phyloP scores from a whole-genome alignment of 2,113 vertebrate species.

The Serinus canaria region DNA sequence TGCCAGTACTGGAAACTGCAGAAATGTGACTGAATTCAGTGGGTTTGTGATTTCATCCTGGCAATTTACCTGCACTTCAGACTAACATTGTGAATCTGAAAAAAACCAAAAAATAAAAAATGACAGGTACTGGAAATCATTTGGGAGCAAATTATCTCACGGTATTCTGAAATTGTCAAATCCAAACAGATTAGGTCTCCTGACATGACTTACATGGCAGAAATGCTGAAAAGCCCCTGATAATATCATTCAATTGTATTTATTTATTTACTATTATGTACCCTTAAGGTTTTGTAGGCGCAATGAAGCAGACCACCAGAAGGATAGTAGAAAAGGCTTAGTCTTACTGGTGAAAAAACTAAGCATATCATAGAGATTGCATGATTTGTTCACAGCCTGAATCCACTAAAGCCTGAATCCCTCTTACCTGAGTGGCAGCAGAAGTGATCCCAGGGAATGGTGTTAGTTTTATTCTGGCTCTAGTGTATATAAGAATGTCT shows the following conservation, averaged over 20 bases:
- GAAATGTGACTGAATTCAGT: not conserved
- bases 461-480: not conserved
- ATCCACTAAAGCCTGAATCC: not conserved
- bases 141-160: not conserved
- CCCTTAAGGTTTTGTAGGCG: not conserved
- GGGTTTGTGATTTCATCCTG: not conserved
- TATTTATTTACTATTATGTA: not conserved
- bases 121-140: not conserved
- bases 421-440: not conserved
- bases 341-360: not conserved
- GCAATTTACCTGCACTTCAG: not conserved
- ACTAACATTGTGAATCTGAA: not conserved
- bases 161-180: not conserved
- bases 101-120: not conserved
- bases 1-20: not conserved
- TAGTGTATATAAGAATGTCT: not conserved
- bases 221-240: not conserved
- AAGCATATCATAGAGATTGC: not conserved
- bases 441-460: not conserved
- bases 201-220: not conserved
- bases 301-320: not conserved
- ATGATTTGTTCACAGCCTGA: fast-evolving
- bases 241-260: not conserved
- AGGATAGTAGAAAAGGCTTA: not conserved
- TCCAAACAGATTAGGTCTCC: not conserved